These are phyloP conservation scores for Cryptomyrus ogoouensis DNA, from an alignment of 2,113 vertebrate genomes.

Conservation along the genomic window DNA sequence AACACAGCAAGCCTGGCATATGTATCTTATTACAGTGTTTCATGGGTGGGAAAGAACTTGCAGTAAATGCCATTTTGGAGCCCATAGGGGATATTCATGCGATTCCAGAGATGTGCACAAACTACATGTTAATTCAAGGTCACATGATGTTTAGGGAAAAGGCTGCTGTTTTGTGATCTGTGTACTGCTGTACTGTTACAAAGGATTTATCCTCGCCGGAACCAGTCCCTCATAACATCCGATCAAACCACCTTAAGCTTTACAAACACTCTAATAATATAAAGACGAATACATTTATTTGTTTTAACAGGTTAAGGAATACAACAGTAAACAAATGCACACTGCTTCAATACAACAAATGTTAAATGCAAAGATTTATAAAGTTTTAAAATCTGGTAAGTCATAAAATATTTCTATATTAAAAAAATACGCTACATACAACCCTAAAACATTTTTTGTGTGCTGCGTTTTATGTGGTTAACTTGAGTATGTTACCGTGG, in stretches of 20 bases:
- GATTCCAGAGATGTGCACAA: not conserved
- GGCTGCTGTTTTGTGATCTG: not conserved
- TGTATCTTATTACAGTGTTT: not conserved
- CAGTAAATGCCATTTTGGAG: not conserved
- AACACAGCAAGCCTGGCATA: not conserved
- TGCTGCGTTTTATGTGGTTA: not conserved
- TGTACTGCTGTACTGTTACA: not conserved
- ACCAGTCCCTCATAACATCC: not conserved
- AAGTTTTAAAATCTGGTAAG: slow-evolving; percentile 34
- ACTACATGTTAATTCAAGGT: not conserved
- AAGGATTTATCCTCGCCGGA: not conserved
- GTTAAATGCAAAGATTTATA: slow-evolving; percentile 22
- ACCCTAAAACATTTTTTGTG: not conserved
- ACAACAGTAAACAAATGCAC: slow-evolving; percentile 40
- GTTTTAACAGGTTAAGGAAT: slow-evolving; percentile 39
- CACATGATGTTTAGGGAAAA: not conserved
- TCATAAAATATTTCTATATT: slow-evolving; percentile 32
- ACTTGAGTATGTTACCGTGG: not conserved
- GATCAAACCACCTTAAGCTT: not conserved
- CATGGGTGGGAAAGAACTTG: not conserved
- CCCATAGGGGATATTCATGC: not conserved
- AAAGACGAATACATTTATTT: slow-evolving; percentile 51
- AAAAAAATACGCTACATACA: slow-evolving; percentile 34
- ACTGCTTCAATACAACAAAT: slow-evolving; percentile 40
- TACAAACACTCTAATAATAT: not conserved